Base-by-base conservation (phyloP, 2,888 invertebrate genomes). In the Drosophila nr. medialis region DNA sequence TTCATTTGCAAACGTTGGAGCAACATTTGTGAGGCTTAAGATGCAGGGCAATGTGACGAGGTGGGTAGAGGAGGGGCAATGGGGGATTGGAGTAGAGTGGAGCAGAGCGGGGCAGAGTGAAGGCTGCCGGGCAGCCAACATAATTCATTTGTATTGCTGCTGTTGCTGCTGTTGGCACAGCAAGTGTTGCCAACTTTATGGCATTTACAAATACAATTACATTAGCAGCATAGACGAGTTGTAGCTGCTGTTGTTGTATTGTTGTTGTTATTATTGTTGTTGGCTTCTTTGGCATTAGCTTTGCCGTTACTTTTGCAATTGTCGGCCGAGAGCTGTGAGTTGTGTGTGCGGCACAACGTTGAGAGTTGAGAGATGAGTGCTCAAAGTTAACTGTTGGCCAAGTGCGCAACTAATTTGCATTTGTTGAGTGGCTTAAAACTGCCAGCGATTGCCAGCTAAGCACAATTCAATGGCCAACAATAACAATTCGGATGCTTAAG, bases 141-240 rank as follows among this genome's bases (percentile, higher is more conserved):
- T 83, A 83, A 86, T 83, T 88, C 87, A 83, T 84, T 86, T 86
- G 72, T 80, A 64, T 71, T 76, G 76, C 80, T 67, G 80, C 50
- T 62, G 73, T 49, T 67, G 68, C 34, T 75, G 76, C 56, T 75
- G 83, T 72, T 80, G 83, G 89, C 87, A 85, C 73, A 90, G 88
- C 85, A 89, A 89, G 83, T 89, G 90, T 87, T 87, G 85, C 89
- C 86, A 87, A 86, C 90, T 89, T 90, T 86, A 87, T 82, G 88
- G 89, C 90, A 86, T 88, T 89, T 87, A 89, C 90, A 89, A 89
- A 84, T 81, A 86, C 86, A 89, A 90, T 89, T 81, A 86, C 90
- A 86, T 80, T 81, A 80, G 76, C 84, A 65, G 68, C 58, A 55
- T 40, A 63, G 64, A 49, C 21, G 38, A 58, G 42, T 45, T 56